Base-by-base conservation (phyloP, 1,140 invertebrate genomes). In the Trissolcus basalis region DNA sequence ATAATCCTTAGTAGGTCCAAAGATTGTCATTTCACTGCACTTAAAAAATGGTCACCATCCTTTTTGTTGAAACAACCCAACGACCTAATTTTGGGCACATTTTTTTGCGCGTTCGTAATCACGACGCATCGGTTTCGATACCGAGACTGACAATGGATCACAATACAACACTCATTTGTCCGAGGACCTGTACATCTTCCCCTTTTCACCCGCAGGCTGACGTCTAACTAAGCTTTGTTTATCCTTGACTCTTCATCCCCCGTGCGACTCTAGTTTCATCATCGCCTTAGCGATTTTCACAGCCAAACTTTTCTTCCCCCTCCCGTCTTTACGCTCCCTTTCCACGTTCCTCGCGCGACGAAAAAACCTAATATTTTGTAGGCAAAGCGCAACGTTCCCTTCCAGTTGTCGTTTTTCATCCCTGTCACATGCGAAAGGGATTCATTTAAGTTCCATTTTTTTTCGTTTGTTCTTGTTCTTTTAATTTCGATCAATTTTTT, bases 91-190 rank as follows among this genome's bases (percentile, higher is more conserved):
- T 11, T 9, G 36, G 36, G 36, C 9, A 39, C 36, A 39, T n/a
- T 39, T 39, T 39, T 27, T 27, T 6, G 19, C 19, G 6, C 19
- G n/a, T 11, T 39, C 3, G 14, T 3, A 36, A 50, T 71, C 68
- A 51, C 53, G 58, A 63, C 58, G 58, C 53, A 71, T 58, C 68
- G 36, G 51, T 72, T 64, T 72, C 60, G 60, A 58, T 35, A 65
- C 69, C 60, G 54, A 65, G 19, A 60, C 61, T 41, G 53, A 27
- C 35, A 73, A 48, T 65, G 61, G 61, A 60, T 65, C 70, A 48
- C 47, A 14, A 11, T 50, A 32, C 43, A 39, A 47, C 35, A 65
- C 33, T 67, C 61, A 67, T 65, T 73, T 73, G 44, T 73, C 49
- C 60, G 59, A 59, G 60, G 59, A 72, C 60, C 69, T 64, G 59